Evolutionary conservation across 2,113 vertebrate genomes (phyloP), one percentile per base, ranked within the genome.

Genomic region (Halcyon senegalensis): DNA sequence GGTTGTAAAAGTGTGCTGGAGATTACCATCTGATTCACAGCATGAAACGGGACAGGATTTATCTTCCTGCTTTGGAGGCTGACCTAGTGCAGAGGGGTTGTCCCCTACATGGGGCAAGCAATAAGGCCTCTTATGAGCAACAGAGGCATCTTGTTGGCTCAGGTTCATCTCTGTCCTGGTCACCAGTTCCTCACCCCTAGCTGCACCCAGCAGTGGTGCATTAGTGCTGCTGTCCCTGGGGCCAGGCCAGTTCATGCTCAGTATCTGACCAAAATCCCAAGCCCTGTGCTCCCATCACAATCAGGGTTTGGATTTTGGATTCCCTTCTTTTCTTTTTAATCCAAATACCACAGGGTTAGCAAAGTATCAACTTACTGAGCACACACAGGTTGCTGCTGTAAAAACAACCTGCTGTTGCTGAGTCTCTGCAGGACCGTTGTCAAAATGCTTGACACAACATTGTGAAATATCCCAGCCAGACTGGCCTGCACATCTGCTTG

Each of bases 121-220:
- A 9, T 1, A 2, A 48, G 23, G 13, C 23, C 16, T 70, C 1
- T 0, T 56, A 33, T 16, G 30, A 33, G 23, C 1, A 14, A 33
- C 19, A 53, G n/a, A 56, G 18, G 13, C 31, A 72, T 33, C 28
- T 39, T 1, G 1, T 7, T 72, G 24, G 33, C 53, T 39, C 10
- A 19, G 8, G 51, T 56, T 84, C 35, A 13, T 8, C 68, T 76
- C 48, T 9, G 7, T 58, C 23, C 11, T 3, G 2, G 13, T 51
- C 17, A 64, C 21, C 44, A 50, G 10, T 39, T 80, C 28, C 24
- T 66, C 63, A 66, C 13, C 2, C 7, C 15, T 56, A 30, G 24
- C 13, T 18, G 4, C 18, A 68, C 44, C 37, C 10, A 25, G 16
- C 25, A 43, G 55, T 37, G 30, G 5, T 35, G 8, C 3, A 0